phyloP scores from a whole-genome alignment of 2,888 invertebrate species.

The Eristalis pertinax region DNA sequence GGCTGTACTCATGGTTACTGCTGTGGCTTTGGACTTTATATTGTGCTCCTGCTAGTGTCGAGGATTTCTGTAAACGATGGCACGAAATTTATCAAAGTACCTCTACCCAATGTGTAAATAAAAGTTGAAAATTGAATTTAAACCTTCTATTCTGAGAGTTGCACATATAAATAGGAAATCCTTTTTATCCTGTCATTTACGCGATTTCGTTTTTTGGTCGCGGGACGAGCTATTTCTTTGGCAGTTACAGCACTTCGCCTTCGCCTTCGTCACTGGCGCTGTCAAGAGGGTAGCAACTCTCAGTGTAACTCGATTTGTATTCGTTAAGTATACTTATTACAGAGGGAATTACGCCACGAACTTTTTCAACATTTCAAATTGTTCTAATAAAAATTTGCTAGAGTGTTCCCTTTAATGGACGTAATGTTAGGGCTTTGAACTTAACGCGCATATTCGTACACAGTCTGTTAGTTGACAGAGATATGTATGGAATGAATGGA shows the following conservation, averaged over 20 bases:
- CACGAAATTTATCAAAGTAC: conserved; percentile 71
- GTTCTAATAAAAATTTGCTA: conserved; percentile 41
- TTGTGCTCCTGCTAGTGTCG: conserved; percentile 55
- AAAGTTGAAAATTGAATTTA: conserved; percentile 73
- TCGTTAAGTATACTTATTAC: conserved; percentile 62
- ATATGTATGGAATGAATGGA: not conserved
- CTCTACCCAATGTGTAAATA: conserved; percentile 72
- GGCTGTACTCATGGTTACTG: conserved; percentile 66
- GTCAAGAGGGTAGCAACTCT: conserved; percentile 26
- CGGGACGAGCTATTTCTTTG: conserved; percentile 16
- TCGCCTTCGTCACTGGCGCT: not conserved
- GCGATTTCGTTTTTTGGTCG: conserved; percentile 62
- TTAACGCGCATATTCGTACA: not conserved
- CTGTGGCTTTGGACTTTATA: conserved; percentile 71
- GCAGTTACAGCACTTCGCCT: not conserved
- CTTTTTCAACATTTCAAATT: conserved; percentile 43
- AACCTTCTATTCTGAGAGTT: conserved; percentile 70
- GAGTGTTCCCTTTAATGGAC: not conserved
- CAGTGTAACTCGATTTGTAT: conserved; percentile 63
- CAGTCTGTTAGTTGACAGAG: not conserved
- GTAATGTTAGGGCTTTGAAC: not conserved
- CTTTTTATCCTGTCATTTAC: conserved; percentile 72
- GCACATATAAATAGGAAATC: conserved; percentile 71
- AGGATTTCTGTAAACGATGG: conserved; percentile 72
- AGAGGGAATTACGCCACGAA: conserved; percentile 46